Conservation (phyloP, 35 echinoderm and acorn worm species). For the Amphiura filiformis region DNA sequence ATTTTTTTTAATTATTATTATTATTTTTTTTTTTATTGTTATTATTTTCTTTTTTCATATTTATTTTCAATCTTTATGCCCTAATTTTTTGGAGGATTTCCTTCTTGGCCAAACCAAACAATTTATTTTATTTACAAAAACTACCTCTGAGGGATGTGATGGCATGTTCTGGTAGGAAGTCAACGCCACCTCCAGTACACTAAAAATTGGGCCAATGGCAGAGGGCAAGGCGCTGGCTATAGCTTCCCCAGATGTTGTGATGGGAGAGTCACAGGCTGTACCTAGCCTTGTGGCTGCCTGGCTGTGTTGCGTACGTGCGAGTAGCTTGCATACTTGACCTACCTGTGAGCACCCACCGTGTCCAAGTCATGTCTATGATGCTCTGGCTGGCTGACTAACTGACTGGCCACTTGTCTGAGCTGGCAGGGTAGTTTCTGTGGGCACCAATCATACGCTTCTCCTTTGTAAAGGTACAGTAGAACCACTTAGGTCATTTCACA, state of each 20-base stretch:
- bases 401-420: constrained; percentile 7
- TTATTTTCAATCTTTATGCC: neutral
- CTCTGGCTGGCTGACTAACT: neutral
- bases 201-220: neutral
- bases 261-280: neutral
- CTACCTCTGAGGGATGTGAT: neutral
- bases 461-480: neutral
- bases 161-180: neutral
- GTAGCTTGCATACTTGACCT: neutral
- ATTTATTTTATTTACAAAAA: neutral
- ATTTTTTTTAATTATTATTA: neutral
- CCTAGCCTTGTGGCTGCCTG: neutral
- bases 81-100: constrained; percentile 12
- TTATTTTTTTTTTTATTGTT: neutral
- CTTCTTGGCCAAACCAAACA: neutral
- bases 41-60: neutral
- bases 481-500: constrained; percentile 3
- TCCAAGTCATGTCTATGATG: neutral
- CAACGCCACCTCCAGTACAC: neutral
- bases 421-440: neutral
- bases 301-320: neutral
- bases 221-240: neutral
- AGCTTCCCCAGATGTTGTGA: neutral
- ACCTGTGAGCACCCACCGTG: neutral
- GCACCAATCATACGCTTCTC: neutral